Evolutionary conservation across 1,140 invertebrate genomes (phyloP).

Genomic region (Nymphalis io): DNA sequence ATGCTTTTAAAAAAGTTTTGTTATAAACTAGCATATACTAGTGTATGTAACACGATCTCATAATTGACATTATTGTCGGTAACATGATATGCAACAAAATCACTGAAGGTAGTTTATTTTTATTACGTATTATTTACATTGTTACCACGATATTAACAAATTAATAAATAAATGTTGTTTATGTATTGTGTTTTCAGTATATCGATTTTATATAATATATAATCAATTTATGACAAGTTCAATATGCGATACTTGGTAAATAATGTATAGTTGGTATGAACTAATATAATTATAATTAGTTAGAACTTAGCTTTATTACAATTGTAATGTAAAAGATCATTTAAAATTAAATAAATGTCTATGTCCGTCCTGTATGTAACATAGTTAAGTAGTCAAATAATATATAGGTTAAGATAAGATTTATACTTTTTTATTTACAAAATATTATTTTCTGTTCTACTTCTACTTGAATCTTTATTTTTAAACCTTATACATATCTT

Average conservation of each 20-base stretch:
- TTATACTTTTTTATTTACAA: slow-evolving; percentile 18
- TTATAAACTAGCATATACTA: background rate
- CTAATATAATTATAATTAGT: slow-evolving; percentile 11
- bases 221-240: background rate
- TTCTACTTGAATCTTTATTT: slow-evolving; percentile 22
- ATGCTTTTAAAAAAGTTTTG: too few relatives aligned
- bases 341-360: slow-evolving; percentile 14
- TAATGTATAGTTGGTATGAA: background rate
- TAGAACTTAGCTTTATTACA: background rate
- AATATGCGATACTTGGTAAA: background rate
- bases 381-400: slow-evolving; percentile 15
- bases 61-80: slow-evolving; percentile 20
- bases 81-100: background rate
- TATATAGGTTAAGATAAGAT: slow-evolving; percentile 17
- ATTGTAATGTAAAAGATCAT: slow-evolving; percentile 13
- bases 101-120: background rate
- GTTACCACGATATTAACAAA: background rate
- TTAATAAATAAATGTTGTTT: slow-evolving; percentile 11
- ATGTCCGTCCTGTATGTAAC: slow-evolving; percentile 34
- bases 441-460: slow-evolving; percentile 6
- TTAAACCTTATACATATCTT: slow-evolving; percentile 10
- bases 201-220: slow-evolving; percentile 13
- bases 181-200: slow-evolving; percentile 1
- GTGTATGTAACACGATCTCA: slow-evolving; percentile 28
- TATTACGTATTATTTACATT: slow-evolving; percentile 2